Evolutionary conservation across 2,113 vertebrate species (phyloP).

Genomic region (Dipodomys ordii): DNA sequence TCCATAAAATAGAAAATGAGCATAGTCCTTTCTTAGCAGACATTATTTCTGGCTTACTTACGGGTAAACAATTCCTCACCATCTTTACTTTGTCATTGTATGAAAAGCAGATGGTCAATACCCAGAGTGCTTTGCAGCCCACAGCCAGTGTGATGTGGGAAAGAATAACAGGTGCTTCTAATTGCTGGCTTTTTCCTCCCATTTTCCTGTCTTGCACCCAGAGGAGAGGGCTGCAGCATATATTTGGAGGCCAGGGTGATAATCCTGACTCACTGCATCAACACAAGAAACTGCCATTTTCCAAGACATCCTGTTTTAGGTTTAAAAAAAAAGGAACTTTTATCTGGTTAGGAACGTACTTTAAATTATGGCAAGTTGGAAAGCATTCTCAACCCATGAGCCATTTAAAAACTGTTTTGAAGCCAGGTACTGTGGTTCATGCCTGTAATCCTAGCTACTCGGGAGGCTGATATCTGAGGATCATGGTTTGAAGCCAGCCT

Average conservation of each 20-base stretch:
- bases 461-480: too few relatives aligned
- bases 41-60: neutral
- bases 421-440: too few relatives aligned
- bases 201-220: neutral
- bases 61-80: neutral
- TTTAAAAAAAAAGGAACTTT: neutral
- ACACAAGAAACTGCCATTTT: neutral
- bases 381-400: neutral
- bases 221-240: neutral
- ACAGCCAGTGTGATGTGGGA: neutral
- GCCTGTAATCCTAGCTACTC: too few relatives aligned
- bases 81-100: neutral
- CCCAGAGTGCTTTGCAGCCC: neutral
- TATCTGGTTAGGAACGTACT: neutral
- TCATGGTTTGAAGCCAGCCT: too few relatives aligned
- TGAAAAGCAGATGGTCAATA: neutral
- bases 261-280: neutral
- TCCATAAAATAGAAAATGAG: neutral
- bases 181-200: neutral
- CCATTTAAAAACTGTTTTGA: neutral
- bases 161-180: neutral
- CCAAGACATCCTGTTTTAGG: neutral
- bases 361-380: neutral
- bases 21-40: neutral
- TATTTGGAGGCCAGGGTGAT: neutral